phyloP scores from a whole-genome alignment of 2,888 invertebrate genomes.

The Desoria tigrina region DNA sequence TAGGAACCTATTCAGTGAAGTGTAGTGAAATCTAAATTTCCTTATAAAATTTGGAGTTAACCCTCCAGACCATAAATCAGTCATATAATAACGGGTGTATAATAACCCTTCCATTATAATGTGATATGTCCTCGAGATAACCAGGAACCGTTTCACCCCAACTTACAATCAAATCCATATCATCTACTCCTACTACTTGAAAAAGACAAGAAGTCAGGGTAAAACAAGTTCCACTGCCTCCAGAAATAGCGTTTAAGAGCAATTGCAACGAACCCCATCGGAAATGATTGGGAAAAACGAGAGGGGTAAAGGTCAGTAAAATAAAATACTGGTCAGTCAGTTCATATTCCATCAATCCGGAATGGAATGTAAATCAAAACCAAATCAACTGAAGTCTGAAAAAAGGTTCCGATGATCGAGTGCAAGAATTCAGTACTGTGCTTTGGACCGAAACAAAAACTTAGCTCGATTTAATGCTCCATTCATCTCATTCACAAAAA shows the following conservation, averaged over 20 bases:
- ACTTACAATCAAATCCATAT: background rate
- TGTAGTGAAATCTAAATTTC: background rate
- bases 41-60: background rate
- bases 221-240: background rate
- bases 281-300: too few species aligned
- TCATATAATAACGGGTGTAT: constrained; percentile 1
- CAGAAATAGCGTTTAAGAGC: too few species aligned
- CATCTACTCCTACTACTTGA: background rate
- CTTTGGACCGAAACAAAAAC: background rate
- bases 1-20: too few species aligned
- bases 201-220: background rate
- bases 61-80: background rate
- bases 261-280: too few species aligned
- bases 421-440: background rate
- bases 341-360: constrained; percentile 1
- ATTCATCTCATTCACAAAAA: background rate
- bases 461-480: background rate
- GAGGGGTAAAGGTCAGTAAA: too few species aligned
- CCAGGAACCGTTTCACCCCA: background rate
- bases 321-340: constrained; percentile 6
- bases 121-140: background rate
- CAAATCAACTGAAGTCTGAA: background rate
- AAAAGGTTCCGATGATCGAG: background rate
- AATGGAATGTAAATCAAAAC: constrained; percentile 8
- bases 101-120: too few species aligned